Evolutionary conservation across 2,113 vertebrate species (phyloP), one percentile per base, ranked within the genome.

Genomic region (Rana temporaria): DNA sequence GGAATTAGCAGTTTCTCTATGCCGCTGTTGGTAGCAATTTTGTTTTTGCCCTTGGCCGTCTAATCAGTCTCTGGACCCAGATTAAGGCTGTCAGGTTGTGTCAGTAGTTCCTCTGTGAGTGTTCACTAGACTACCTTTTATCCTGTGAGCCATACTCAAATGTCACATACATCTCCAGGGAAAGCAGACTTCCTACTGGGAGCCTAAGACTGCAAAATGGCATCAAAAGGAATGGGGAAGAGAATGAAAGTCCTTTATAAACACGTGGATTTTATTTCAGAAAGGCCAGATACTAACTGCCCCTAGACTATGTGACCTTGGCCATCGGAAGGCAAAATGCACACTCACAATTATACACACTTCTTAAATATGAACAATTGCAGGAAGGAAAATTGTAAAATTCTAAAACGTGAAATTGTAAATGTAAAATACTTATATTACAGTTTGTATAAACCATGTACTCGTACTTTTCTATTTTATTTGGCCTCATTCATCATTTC

Each of bases 101-200:
- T 93, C 90, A 92, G 87, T 88, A 89, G 88, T 91, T 91, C 89
- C 84, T 57, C 73, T 87, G 84, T 84, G 85, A 93, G 88, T 63
- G 86, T 84, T 91, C 88, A 88, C 89, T 88, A 85, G 87, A 93
- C 86, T 88, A 90, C 86, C 88, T 91, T 91, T 94, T 92, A 94
- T 93, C 91, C 92, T 87, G 88, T 78, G 84, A 90, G 90, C 89
- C 89, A 93, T 93, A 91, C 91, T 92, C 88, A 92, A 93, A 92
- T 93, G 90, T 93, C 93, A 92, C 85, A 87, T 84, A 91, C 91
- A 94, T 72, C 93, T 94, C 92, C 89, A 90, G 86, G 86, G 88
- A 86, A 91, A 89, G 79, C 65, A 82, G 86, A 82, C 84, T 90
- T 87, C 91, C 91, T 86, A 88, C 91, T 92, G 90, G 52, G 91